Conservation (phyloP, 2,888 invertebrate genomes). For the Acanthosepion lycidas region DNA sequence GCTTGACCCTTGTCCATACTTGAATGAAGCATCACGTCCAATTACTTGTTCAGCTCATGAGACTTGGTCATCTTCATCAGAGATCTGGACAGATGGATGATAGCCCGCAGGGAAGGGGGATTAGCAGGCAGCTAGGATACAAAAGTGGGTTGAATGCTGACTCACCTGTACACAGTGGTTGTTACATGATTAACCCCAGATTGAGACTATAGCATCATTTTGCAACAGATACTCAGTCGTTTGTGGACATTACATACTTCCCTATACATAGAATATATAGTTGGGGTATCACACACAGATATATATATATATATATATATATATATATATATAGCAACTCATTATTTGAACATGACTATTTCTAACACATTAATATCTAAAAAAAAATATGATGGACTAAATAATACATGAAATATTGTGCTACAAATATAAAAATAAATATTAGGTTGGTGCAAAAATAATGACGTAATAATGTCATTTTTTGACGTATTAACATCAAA, state of each 20-base stretch:
- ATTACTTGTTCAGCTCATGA: conserved; percentile 21
- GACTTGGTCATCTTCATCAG: conserved; percentile 6
- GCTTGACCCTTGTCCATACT: not conserved
- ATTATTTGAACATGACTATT: too few species aligned
- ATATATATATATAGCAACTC: too few species aligned
- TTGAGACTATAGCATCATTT: not conserved
- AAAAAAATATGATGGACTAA: too few species aligned
- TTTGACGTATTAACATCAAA: too few species aligned
- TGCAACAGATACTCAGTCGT: not conserved
- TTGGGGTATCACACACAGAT: not conserved
- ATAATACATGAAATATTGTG: too few species aligned
- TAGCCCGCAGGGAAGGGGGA: not conserved
- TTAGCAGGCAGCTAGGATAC: not conserved
- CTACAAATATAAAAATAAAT: too few species aligned
- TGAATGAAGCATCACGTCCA: not conserved
- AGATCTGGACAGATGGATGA: not conserved
- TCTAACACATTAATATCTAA: too few species aligned
- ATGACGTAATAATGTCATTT: too few species aligned
- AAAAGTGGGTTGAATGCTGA: not conserved
- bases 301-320: too few species aligned
- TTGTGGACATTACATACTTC: not conserved
- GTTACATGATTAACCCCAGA: not conserved
- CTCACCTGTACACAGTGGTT: not conserved
- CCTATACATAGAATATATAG: not conserved
- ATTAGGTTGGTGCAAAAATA: too few species aligned